These are phyloP conservation scores for Drosophila orena DNA, from an alignment of 1,140 invertebrate species.

Conservation along the genomic window DNA sequence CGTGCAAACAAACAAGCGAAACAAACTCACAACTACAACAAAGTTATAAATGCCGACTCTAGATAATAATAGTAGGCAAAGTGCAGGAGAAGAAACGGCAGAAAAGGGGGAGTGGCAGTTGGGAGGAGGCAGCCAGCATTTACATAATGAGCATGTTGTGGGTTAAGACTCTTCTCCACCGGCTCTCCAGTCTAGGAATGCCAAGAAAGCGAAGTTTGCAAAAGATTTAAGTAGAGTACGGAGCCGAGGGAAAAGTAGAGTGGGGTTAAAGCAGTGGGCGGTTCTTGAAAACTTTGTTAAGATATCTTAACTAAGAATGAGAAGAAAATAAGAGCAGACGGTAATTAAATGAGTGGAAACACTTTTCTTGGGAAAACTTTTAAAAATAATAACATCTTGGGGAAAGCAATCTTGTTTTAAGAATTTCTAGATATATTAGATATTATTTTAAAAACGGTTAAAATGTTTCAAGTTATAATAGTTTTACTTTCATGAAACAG, in stretches of 20 bases:
- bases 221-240: conserved; percentile 16
- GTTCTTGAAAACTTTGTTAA: conserved; percentile 36
- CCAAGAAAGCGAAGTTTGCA: conserved; percentile 44
- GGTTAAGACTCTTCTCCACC: conserved; percentile 34
- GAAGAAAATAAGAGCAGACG: conserved; percentile 12
- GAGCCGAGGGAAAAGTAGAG: neutral
- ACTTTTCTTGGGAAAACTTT: conserved; percentile 13
- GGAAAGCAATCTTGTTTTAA: too few relatives aligned
- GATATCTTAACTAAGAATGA: conserved; percentile 32
- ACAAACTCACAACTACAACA: conserved; percentile 44
- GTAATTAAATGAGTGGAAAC: conserved; percentile 41
- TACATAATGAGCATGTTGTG: conserved; percentile 61
- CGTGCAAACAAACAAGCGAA: conserved; percentile 59
- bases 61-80: conserved; percentile 47
- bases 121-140: conserved; percentile 34
- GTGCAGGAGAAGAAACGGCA: conserved; percentile 4
- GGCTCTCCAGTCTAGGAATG: conserved; percentile 21
- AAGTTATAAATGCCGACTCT: conserved; percentile 58
- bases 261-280: conserved; percentile 20
- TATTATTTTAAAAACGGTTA: too few relatives aligned
- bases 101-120: conserved; percentile 3
- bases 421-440: too few relatives aligned
- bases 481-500: neutral
- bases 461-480: neutral
- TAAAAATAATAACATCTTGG: conserved; percentile 18